A percentile compares a stretch with the other conserved stretches of the same genome.
Conservation (phyloP, 2,113 vertebrate species). For the Ranitomeya imitator region DNA sequence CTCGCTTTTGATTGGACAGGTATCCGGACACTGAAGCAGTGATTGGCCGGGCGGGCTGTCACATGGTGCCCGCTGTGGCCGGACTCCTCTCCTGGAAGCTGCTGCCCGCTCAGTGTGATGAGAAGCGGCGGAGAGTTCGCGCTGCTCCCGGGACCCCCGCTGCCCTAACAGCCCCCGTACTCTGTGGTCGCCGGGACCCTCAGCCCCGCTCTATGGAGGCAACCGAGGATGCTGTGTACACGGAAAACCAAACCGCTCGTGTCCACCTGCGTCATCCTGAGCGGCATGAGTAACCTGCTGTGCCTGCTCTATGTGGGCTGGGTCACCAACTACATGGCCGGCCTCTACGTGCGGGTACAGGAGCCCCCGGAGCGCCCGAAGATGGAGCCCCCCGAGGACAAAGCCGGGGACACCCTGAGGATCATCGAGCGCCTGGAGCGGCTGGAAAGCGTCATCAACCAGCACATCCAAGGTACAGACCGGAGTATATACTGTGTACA, state of each 20-base stretch:
- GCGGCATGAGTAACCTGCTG: conserved; percentile 97
- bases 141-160: conserved; percentile 65
- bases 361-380: conserved; percentile 91
- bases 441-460: conserved; percentile 96
- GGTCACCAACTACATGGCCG: conserved; percentile 98
- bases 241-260: conserved; percentile 99
- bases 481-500: background rate
- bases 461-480: conserved; percentile 93
- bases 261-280: conserved; percentile 98
- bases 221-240: conserved; percentile 95
- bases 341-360: conserved; percentile 92
- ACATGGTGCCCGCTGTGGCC: conserved; percentile 30
- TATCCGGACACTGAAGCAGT: no score
- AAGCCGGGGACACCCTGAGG: conserved; percentile 90
- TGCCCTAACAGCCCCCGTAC: background rate
- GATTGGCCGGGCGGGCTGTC: conserved; percentile 45
- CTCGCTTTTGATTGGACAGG: background rate
- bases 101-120: conserved; percentile 60
- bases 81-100: conserved; percentile 6
- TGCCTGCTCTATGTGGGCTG: conserved; percentile 97
- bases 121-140: conserved; percentile 63
- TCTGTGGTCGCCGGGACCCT: background rate
- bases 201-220: conserved; percentile 83
- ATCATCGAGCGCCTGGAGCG: conserved; percentile 95
- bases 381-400: conserved; percentile 70